Percentiles rank a stretch among this genome's conserved stretches.
Conservation (phyloP, 2,888 invertebrate species). For the Cosmia pyralina region DNA sequence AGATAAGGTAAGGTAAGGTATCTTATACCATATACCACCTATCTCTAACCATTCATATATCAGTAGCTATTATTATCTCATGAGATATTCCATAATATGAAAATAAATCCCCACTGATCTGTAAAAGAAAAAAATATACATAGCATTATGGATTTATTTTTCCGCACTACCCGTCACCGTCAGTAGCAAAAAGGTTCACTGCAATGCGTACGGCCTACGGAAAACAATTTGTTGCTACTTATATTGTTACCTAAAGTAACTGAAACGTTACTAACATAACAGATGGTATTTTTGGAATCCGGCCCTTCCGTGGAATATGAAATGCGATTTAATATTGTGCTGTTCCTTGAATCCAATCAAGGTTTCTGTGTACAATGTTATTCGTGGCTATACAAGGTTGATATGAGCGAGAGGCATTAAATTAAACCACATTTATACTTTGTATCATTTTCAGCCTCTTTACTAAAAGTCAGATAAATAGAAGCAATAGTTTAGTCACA, state of each 20-base stretch:
- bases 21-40: too few relatives aligned
- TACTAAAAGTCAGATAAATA: too few relatives aligned
- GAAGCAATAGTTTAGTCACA: too few relatives aligned
- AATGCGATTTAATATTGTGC: conserved; percentile 37
- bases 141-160: conserved; percentile 48
- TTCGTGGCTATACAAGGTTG: background rate
- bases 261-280: conserved; percentile 48
- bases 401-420: too few relatives aligned
- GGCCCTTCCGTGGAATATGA: conserved; percentile 39
- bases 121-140: conserved; percentile 18
- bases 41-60: too few relatives aligned
- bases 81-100: background rate
- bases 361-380: conserved; percentile 11
- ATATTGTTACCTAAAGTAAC: conserved; percentile 40
- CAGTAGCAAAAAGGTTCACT: conserved; percentile 55
- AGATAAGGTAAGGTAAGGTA: too few relatives aligned
- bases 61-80: too few relatives aligned
- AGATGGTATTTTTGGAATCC: conserved; percentile 40
- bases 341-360: conserved; percentile 37
- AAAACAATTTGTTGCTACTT: conserved; percentile 53
- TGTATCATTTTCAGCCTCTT: too few relatives aligned
- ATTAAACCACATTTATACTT: too few relatives aligned
- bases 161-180: conserved; percentile 29
- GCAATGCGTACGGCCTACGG: conserved; percentile 60
- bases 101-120: background rate